Evolutionary conservation across 2,888 invertebrate genomes (phyloP).

Genomic region (Drosophila birchii): DNA sequence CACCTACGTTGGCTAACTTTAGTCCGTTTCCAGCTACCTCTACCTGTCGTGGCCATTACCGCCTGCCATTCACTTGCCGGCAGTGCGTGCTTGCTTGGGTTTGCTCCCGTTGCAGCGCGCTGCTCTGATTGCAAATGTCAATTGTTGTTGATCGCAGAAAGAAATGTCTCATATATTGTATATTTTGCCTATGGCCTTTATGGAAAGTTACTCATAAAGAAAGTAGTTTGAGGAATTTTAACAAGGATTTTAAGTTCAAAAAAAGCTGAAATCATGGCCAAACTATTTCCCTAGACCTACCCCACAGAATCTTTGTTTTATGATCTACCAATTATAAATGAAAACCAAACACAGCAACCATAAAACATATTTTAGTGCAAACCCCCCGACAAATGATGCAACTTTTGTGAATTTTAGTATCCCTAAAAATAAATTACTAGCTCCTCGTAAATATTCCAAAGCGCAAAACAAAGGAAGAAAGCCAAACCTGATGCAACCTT

Average conservation of each 20-base stretch:
- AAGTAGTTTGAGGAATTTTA: background rate
- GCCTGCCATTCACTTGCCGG: slow-evolving; percentile 69
- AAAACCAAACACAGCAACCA: background rate
- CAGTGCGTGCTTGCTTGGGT: slow-evolving; percentile 49
- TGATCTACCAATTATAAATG: background rate
- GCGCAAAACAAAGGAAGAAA: background rate
- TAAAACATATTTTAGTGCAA: background rate
- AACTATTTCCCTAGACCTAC: background rate
- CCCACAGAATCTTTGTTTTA: no score
- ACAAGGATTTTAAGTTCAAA: no score
- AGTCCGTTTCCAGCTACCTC: slow-evolving; percentile 38
- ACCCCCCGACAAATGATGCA: background rate
- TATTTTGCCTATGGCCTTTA: background rate
- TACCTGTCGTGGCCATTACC: slow-evolving; percentile 61
- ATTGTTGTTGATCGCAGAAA: slow-evolving; percentile 24
- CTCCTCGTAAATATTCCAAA: slow-evolving; percentile 8
- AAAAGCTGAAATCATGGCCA: background rate
- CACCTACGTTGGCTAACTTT: slow-evolving; percentile 71
- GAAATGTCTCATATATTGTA: slow-evolving; percentile 15
- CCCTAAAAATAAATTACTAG: background rate
- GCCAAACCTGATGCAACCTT: slow-evolving; percentile 13
- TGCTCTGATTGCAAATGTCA: slow-evolving; percentile 44
- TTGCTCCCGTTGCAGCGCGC: slow-evolving; percentile 13
- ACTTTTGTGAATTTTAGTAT: slow-evolving; percentile 16
- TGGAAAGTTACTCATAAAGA: background rate